Evolutionary conservation across 2,797 vertebrate species (phyloP), one percentile per base, ranked within the genome.

Genomic region (Lates japonicus): DNA sequence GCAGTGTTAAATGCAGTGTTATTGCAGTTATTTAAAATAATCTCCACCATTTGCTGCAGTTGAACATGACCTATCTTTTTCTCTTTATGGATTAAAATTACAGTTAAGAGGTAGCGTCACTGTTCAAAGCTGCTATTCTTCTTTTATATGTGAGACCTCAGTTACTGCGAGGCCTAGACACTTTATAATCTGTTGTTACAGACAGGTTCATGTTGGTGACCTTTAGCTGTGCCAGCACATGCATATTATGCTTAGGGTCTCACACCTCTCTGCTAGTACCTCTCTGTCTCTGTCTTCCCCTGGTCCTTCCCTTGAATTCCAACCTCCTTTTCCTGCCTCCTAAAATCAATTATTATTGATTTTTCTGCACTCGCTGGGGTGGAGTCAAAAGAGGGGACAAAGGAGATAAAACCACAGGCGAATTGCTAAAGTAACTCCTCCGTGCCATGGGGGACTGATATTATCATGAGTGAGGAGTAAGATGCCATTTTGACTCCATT

Each of bases 331-430:
- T 89, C 87, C 82, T 83, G 86, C 91, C 84, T 87, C 74, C 90
- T 83, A 77, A 92, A 95, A 96, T 95, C 95, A 91, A 95, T 95
- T 85, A 54, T 75, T 89, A 95, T 96, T 49, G 95, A 96, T 95
- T 94, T 91, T 83, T 74, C 89, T 85, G 89, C 93, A 86, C 93
- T 93, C 92, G 89, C 84, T 63, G 48, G 91, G 86, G 93, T 83
- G 84, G 87, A 93, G 92, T 93, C 93, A 89, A 90, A 93, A 86
- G 89, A 87, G 76, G 92, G 91, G 92, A 93, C 93, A 94, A 94
- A 93, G 89, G 85, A 93, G 93, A 95, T 93, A 93, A 95, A 95
- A 93, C 90, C 94, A 86, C 90, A 84, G 91, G 92, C 86, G 84
- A 93, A 93, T 89, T 85, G 85, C 89, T 88, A 80, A 91, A 94